These are phyloP conservation scores for Acanthosepion pharaonis DNA, from an alignment of 2,888 invertebrate species.

Conservation along the genomic window DNA sequence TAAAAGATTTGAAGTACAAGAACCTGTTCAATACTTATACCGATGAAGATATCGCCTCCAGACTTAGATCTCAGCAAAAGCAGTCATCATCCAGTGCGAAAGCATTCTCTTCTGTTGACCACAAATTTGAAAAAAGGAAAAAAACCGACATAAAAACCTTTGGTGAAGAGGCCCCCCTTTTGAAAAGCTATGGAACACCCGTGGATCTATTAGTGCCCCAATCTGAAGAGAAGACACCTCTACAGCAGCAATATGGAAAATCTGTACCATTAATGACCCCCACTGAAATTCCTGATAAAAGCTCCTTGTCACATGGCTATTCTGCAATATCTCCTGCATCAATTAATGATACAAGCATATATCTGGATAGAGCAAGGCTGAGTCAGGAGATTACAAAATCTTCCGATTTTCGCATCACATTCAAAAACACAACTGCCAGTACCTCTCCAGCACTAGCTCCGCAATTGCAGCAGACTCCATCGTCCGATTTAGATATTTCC, in stretches of 20 bases:
- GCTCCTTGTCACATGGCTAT: slow-evolving; percentile 24
- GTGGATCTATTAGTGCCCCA: slow-evolving; percentile 35
- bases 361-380: slow-evolving; percentile 17
- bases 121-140: background rate
- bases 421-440: background rate
- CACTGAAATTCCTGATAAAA: slow-evolving; percentile 38
- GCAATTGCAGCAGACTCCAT: background rate
- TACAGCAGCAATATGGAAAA: slow-evolving; percentile 37
- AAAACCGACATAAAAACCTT: slow-evolving; percentile 17
- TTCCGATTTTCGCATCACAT: slow-evolving; percentile 42
- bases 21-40: slow-evolving; percentile 40
- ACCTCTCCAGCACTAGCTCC: background rate
- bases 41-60: background rate
- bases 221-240: background rate
- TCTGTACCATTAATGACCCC: background rate
- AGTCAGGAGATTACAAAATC: slow-evolving; percentile 43
- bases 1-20: slow-evolving; percentile 45
- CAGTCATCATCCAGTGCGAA: background rate
- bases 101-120: slow-evolving; percentile 35
- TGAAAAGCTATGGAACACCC: slow-evolving; percentile 38
- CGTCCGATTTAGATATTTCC: background rate
- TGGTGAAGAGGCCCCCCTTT: slow-evolving; percentile 11
- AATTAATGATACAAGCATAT: background rate
- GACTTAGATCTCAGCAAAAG: background rate
- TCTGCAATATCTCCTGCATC: background rate